phyloP scores from a whole-genome alignment of 1,140 invertebrate genomes.

The Telenomus remus region DNA sequence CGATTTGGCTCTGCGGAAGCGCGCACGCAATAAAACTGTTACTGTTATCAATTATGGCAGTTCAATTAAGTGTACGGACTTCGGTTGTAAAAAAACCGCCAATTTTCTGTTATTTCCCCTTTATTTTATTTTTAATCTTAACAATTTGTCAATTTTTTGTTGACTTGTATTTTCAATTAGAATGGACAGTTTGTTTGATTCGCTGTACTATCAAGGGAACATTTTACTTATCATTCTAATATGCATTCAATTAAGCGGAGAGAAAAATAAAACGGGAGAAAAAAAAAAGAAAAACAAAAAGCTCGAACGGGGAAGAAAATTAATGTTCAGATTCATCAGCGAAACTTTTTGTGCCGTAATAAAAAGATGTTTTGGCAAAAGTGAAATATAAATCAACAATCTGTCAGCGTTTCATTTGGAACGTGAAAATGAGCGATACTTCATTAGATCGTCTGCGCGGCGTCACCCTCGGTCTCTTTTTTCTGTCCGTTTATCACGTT shows the following conservation, averaged over 20 bases:
- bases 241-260: conserved; percentile 12
- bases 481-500: conserved; percentile 47
- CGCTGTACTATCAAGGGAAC: not conserved
- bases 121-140: too few relatives aligned
- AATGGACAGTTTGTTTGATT: too few relatives aligned
- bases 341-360: conserved; percentile 37
- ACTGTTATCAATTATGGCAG: too few relatives aligned
- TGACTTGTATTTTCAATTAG: too few relatives aligned
- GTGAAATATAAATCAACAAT: conserved; percentile 55
- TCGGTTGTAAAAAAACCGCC: too few relatives aligned
- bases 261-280: conserved; percentile 27
- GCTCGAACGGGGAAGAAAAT: conserved; percentile 5
- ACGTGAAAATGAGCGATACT: conserved; percentile 58
- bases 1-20: too few relatives aligned
- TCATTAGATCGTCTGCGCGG: conserved; percentile 53
- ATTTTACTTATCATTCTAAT: conserved; percentile 7
- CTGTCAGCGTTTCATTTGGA: conserved; percentile 52
- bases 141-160: too few relatives aligned
- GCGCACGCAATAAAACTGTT: too few relatives aligned
- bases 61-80: too few relatives aligned
- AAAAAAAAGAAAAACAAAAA: not conserved
- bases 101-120: too few relatives aligned
- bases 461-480: conserved; percentile 43
- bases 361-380: conserved; percentile 48
- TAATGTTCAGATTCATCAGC: conserved; percentile 29